These are phyloP conservation scores for Zophobas morio DNA, from an alignment of 1,140 invertebrate species.

Conservation along the genomic window DNA sequence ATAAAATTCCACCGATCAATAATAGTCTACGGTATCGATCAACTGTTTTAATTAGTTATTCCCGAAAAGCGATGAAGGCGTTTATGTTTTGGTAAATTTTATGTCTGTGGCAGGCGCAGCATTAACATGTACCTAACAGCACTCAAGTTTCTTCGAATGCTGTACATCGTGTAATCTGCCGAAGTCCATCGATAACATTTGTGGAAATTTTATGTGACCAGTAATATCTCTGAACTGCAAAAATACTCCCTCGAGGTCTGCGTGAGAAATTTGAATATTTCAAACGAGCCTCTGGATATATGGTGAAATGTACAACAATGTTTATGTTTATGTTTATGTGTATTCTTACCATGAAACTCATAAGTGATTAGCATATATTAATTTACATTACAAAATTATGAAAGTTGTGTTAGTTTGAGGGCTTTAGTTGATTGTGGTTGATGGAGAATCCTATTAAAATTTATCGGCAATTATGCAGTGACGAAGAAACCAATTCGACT, in stretches of 20 bases:
- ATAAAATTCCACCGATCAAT: too few species aligned
- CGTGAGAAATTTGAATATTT: conserved; percentile 41
- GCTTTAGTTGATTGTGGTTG: conserved; percentile 1
- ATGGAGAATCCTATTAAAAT: conserved; percentile 19
- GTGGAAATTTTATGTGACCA: conserved; percentile 15
- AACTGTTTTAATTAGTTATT: too few species aligned
- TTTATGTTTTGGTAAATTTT: too few species aligned
- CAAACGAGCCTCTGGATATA: conserved; percentile 34
- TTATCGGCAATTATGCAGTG: conserved; percentile 20
- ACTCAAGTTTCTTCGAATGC: background rate
- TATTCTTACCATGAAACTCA: conserved; percentile 7
- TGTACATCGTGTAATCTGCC: background rate
- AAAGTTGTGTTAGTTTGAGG: background rate
- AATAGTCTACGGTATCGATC: too few species aligned
- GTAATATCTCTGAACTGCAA: conserved; percentile 5
- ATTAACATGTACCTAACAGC: too few species aligned
- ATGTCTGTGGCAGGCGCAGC: too few species aligned
- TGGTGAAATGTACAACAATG: conserved; percentile 20
- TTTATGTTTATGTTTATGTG: conserved; percentile 39
- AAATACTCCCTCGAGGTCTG: conserved; percentile 8
- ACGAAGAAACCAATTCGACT: background rate
- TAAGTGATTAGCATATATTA: conserved; percentile 31
- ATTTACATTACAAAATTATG: conserved; percentile 7
- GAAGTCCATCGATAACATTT: background rate
- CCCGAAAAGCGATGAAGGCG: too few species aligned